Evolutionary conservation across 2,113 vertebrate species (phyloP), one percentile per base, ranked within the genome.

Genomic region (Halichoeres trimaculatus): DNA sequence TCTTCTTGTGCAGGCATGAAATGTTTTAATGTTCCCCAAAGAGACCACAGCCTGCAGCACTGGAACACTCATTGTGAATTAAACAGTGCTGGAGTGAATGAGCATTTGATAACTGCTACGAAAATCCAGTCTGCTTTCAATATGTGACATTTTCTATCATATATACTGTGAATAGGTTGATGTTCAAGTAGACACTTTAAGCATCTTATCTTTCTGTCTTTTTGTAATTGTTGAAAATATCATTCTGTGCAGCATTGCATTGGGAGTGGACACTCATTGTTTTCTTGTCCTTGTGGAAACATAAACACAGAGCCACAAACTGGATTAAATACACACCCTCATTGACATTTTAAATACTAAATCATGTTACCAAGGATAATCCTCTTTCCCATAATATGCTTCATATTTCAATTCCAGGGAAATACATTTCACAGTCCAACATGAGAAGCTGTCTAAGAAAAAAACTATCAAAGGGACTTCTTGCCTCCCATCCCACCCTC

Each of bases 381-480:
- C 30, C 23, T 41, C 8, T 23, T 35, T 55, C 51, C 9, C 1
- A 24, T 61, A 60, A 47, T 38, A 43, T 55, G 11, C 19, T 24
- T 26, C 11, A 22, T 40, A 30, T 74, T 61, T 69, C 51, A 48
- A 35, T 34, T 23, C 23, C 55, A 16, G 70, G 48, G 55, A 68
- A 40, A 26, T 48, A 14, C 35, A 59, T 67, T 56, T 59, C 38
- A 20, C 38, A 19, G 43, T 11, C 59, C 22, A 11, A 60, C 48
- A 50, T 14, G 26, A 70, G 59, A n/a, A 9, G 1, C 30, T 48
- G 36, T 78, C 66, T 58, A 50, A 52, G 34, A 36, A 5, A 64
- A 58, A 23, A 40, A 43, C 52, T 23, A 59, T 85, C 71, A 36
- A 61, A 80, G 81, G 76, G 40, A 36, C 47, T 40, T 62, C 80